Base-by-base conservation (phyloP, 2,797 vertebrate genomes). In the Atherinosoma microstoma region DNA sequence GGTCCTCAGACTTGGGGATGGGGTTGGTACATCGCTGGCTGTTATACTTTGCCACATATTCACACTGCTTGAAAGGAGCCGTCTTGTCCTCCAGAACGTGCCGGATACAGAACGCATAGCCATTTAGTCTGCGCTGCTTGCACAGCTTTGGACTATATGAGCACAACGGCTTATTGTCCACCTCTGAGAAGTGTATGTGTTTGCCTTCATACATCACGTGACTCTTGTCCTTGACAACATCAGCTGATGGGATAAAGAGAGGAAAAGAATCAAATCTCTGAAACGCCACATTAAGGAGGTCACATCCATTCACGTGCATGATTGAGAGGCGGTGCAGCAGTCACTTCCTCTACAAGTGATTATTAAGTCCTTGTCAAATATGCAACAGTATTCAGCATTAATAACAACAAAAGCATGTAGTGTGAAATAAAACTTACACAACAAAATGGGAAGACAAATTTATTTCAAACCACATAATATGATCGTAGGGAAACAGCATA, bases 181-280 rank as follows among this genome's bases (percentile, higher is more conserved):
- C 97, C 96, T 99, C 98, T 94, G 98, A 99, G 97, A 99, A 99
- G 97, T 99, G 98, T 98, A 99, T 99, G 96, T 99, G 98, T 99
- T 99, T 99, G 96, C 98, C 98, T 97, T 99, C 98, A 95, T 98
- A 99, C 98, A 99, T 99, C 97, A 99, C 98, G 98, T 98, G 97
- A 98, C 96, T 97, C 98, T 97, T 96, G 96, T 97, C 95, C 97
- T 97, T 97, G 98, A 96, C 96, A 98, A 99, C 98, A 99, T 99
- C 97, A 99, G 98, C 98, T 99, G 97, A 95, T 93, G 91, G 89
- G 91, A 93, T 60, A 83, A 80, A 82, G 75, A 67, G 75, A 66
- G 70, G 47, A 36, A 16, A 70, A 72, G 4, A 80, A 81, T 86
- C 79, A 84, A 20, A 87, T 69, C 61, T 76, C 15, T n/a, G 61